Evolutionary conservation across 2,888 invertebrate genomes (phyloP), one percentile per base, ranked within the genome.

Genomic region (Oxystoma pomonae): DNA sequence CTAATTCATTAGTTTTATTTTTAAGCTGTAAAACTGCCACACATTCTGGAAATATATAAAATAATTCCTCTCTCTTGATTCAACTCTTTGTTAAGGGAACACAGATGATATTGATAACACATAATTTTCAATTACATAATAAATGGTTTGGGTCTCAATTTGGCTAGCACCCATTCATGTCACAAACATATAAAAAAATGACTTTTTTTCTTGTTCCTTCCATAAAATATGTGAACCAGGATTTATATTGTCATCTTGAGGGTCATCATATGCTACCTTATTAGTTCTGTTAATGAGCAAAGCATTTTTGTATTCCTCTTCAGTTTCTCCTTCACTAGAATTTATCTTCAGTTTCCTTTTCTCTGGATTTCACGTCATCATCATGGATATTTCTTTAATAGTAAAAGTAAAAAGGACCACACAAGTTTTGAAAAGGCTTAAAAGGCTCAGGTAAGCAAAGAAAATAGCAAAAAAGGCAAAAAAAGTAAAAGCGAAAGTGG

Each of bases 191-290:
- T 18, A n/a, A 17, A 53, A 17, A 53, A 16, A 7, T n/a, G n/a
- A n/a, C n/a, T n/a, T n/a, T n/a, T n/a, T n/a, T n/a, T n/a, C n/a
- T n/a, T n/a, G n/a, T n/a, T n/a, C n/a, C n/a, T n/a, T n/a, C n/a
- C n/a, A n/a, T n/a, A n/a, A n/a, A n/a, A n/a, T n/a, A n/a, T n/a
- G n/a, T n/a, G n/a, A n/a, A n/a, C n/a, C n/a, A n/a, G n/a, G n/a
- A n/a, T n/a, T n/a, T n/a, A n/a, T 53, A 16, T 53, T 53, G 55
- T 53, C 16, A n/a, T n/a, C n/a, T 53, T 53, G 55, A 53, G 55
- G 55, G 18, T 17, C 18, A 7, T 53, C 55, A 16, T 53, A 53
- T 53, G 55, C 18, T 53, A 53, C 55, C 55, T 53, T n/a, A 17
- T 53, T n/a, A 7, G 16, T 18, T 9, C 18, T 53, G 3, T 53